Evolutionary conservation across 2,113 vertebrate species (phyloP).

Genomic region (Oriolus oriolus): DNA sequence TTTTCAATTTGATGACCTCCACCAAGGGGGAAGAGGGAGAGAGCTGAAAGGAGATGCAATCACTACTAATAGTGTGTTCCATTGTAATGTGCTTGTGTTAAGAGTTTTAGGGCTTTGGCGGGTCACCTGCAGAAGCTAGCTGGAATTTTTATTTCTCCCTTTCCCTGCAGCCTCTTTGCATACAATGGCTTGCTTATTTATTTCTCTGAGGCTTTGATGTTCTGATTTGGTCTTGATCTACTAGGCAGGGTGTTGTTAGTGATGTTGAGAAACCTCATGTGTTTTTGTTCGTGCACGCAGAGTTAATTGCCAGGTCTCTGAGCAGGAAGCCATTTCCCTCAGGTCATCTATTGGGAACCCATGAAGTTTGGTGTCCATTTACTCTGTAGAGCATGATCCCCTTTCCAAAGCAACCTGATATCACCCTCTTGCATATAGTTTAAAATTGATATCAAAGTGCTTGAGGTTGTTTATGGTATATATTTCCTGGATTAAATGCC

Average conservation of each 20-base stretch:
- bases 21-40: not conserved
- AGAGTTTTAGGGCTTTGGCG: not conserved
- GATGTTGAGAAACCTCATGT: conserved; percentile 20
- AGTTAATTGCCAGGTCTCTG: conserved; percentile 18
- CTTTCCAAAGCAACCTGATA: not conserved
- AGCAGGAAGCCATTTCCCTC: not conserved
- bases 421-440: not conserved
- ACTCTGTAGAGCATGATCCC: not conserved
- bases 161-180: not conserved
- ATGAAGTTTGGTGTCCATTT: not conserved
- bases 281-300: not conserved
- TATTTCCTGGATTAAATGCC: not conserved
- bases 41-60: not conserved
- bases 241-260: not conserved
- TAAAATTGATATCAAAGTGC: not conserved
- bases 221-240: not conserved
- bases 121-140: not conserved
- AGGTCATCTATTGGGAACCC: not conserved
- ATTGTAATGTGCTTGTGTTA: not conserved
- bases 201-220: conserved; percentile 21
- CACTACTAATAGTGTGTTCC: not conserved
- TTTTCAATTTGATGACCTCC: not conserved
- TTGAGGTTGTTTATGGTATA: not conserved
- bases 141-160: not conserved
- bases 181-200: not conserved